phyloP scores from a whole-genome alignment of 30 jellyfish, hydroid and myxozoan species.

The Hydra vulgaris region DNA sequence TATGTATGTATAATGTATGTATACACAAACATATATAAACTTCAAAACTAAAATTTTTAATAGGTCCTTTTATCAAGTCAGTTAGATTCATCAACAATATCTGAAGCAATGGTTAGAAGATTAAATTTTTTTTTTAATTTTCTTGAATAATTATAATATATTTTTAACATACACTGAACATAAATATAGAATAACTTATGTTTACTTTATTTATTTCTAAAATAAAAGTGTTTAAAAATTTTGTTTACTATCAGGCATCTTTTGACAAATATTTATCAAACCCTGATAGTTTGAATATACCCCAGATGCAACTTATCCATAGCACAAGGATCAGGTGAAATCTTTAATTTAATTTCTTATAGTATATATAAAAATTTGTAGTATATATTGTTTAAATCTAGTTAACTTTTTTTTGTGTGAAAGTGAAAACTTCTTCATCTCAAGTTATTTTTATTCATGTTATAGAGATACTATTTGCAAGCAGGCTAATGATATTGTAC shows the following conservation, averaged over 20 bases:
- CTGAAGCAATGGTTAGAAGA: background rate
- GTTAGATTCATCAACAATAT: background rate
- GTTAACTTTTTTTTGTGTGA: too few relatives aligned
- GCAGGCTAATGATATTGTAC: slow-evolving; percentile 62
- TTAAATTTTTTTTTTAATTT: too few relatives aligned
- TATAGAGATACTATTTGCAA: slow-evolving; percentile 78
- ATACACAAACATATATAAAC: too few relatives aligned
- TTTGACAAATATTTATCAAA: slow-evolving; percentile 71
- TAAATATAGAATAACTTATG: too few relatives aligned
- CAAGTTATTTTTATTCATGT: background rate
- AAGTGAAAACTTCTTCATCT: too few relatives aligned
- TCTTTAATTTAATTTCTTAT: background rate
- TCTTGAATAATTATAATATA: background rate
- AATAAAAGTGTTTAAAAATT: too few relatives aligned
- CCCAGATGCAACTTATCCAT: slow-evolving; percentile 74
- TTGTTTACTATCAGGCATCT: slow-evolving; percentile 26
- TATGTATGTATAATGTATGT: too few relatives aligned
- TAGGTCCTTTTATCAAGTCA: background rate
- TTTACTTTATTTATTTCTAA: too few relatives aligned
- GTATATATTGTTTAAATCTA: too few relatives aligned
- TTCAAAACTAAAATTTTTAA: too few relatives aligned
- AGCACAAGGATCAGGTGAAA: slow-evolving; percentile 71
- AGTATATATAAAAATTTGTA: background rate
- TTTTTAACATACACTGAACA: too few relatives aligned
- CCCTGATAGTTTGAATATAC: slow-evolving; percentile 76